phyloP scores from a whole-genome alignment of 2,113 vertebrate species.

The Aphyosemion australe region DNA sequence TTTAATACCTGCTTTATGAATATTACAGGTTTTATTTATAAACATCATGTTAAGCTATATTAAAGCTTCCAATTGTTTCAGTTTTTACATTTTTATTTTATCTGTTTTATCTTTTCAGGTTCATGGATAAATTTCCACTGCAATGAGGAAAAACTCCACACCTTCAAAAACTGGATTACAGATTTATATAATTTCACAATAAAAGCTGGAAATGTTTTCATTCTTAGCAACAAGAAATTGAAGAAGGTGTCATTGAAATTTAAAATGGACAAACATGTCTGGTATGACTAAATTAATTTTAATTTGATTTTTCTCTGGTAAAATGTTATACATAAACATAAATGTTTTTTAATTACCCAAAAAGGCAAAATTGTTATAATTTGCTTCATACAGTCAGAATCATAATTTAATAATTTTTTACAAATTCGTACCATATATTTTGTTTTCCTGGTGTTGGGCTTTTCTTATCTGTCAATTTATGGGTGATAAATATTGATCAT shows the following conservation, averaged over 20 bases:
- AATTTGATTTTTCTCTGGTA: neutral
- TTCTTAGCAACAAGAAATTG: too few relatives aligned
- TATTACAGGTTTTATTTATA: too few relatives aligned
- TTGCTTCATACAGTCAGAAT: neutral
- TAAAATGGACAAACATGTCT: too few relatives aligned
- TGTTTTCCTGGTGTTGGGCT: neutral
- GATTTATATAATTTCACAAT: too few relatives aligned
- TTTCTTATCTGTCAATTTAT: neutral
- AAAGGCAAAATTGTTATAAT: neutral
- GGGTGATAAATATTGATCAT: too few relatives aligned
- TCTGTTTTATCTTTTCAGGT: neutral
- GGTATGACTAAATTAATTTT: too few relatives aligned
- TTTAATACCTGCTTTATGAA: neutral
- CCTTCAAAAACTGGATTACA: neutral
- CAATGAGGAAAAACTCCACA: neutral
- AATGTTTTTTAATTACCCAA: neutral
- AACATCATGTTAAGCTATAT: too few relatives aligned
- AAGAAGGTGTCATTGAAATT: too few relatives aligned
- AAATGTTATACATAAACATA: too few relatives aligned
- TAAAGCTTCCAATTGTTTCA: too few relatives aligned
- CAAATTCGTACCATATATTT: too few relatives aligned
- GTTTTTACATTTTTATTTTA: too few relatives aligned
- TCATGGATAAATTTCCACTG: neutral
- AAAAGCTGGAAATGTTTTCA: neutral
- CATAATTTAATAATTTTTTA: neutral